These are phyloP conservation scores for Bubo scandiacus DNA, from an alignment of 2,113 vertebrate genomes.

Conservation along the genomic window DNA sequence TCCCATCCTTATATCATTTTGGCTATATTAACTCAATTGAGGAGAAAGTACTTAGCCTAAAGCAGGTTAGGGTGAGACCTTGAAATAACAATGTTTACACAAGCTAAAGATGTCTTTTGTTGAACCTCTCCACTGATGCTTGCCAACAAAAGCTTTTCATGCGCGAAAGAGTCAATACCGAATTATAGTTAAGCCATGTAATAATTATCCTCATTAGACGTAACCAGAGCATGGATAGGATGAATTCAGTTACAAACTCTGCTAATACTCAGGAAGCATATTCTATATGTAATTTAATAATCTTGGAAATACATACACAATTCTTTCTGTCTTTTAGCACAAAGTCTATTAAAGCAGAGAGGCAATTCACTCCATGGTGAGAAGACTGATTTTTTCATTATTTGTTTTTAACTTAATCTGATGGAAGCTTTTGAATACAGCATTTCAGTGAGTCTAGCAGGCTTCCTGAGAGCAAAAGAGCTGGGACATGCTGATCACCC, in stretches of 20 bases:
- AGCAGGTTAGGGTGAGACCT: slow-evolving; percentile 50
- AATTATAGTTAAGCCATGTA: slow-evolving; percentile 90
- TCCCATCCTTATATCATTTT: slow-evolving; percentile 79
- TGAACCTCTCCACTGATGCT: slow-evolving; percentile 34
- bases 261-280: slow-evolving; percentile 83
- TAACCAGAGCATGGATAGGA: slow-evolving; percentile 84
- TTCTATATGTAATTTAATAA: slow-evolving; percentile 90
- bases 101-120: slow-evolving; percentile 77
- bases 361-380: slow-evolving; percentile 31
- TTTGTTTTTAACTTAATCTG: background rate
- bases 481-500: background rate
- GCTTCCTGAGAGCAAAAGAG: background rate
- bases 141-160: slow-evolving; percentile 80
- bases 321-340: slow-evolving; percentile 72
- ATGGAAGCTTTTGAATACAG: background rate
- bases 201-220: slow-evolving; percentile 93
- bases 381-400: background rate
- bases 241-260: slow-evolving; percentile 78
- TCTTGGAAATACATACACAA: slow-evolving; percentile 88
- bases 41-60: slow-evolving; percentile 60
- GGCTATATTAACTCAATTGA: slow-evolving; percentile 70
- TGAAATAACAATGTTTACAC: slow-evolving; percentile 58
- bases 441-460: background rate
- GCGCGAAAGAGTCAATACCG: slow-evolving; percentile 83
- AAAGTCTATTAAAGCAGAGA: slow-evolving; percentile 42